phyloP scores from a whole-genome alignment of 2,113 vertebrate genomes.

The Tauraco erythrolophus region DNA sequence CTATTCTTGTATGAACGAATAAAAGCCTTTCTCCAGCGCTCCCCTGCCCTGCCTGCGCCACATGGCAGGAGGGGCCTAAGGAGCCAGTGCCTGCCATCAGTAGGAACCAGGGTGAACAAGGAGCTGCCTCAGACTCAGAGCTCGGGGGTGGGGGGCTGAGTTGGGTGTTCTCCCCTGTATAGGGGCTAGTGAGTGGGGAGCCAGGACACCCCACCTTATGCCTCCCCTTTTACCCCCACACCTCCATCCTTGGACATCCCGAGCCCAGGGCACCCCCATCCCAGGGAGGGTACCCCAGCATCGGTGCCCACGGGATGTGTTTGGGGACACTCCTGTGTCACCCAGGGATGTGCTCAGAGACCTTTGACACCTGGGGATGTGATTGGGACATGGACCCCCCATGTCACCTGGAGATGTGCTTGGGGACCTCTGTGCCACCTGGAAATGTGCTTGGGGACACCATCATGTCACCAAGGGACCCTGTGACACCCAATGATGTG shows the following conservation, averaged over 20 bases:
- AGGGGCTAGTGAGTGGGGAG: too few relatives aligned
- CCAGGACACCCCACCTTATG: too few relatives aligned
- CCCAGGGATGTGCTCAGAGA: not conserved
- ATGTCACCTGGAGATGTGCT: not conserved
- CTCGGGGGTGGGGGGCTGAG: not conserved
- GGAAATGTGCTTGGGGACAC: not conserved
- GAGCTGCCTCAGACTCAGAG: not conserved
- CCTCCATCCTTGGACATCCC: too few relatives aligned
- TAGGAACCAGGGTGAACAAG: not conserved
- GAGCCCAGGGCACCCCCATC: too few relatives aligned
- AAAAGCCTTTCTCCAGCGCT: slow-evolving; percentile 77
- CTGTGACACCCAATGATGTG: not conserved
- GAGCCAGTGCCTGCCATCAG: not conserved
- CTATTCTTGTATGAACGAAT: slow-evolving; percentile 86
- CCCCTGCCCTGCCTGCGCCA: not conserved
- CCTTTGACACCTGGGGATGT: too few relatives aligned
- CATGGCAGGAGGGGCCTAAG: not conserved
- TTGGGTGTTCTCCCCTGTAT: too few relatives aligned
- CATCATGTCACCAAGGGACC: not conserved
- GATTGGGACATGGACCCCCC: too few relatives aligned
- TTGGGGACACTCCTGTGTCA: not conserved
- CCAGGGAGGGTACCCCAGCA: too few relatives aligned
- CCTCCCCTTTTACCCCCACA: too few relatives aligned
- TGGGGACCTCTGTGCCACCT: too few relatives aligned
- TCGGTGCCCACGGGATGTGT: not conserved